These are phyloP conservation scores for Lanistes nyassanus DNA, from an alignment of 1,140 invertebrate genomes.

Conservation along the genomic window DNA sequence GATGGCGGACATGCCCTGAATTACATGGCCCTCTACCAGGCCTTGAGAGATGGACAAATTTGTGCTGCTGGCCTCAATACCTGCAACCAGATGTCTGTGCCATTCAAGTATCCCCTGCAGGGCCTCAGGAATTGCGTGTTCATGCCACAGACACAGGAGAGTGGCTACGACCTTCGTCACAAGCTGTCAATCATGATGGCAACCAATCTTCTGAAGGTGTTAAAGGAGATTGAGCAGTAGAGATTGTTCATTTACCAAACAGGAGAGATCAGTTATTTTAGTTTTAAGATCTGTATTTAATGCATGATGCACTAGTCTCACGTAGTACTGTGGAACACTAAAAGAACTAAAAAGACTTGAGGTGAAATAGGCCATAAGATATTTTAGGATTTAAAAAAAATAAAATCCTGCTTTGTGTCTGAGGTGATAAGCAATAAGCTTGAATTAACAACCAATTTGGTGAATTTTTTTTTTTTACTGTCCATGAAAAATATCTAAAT, in stretches of 20 bases:
- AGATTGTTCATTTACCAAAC: neutral
- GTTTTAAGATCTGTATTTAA: neutral
- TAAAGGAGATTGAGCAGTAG: conserved; percentile 19
- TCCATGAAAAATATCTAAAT: too few species aligned
- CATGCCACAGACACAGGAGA: conserved; percentile 41
- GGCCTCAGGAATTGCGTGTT: conserved; percentile 48
- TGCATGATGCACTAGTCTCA: neutral
- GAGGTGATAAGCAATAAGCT: too few species aligned
- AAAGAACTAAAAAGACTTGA: neutral
- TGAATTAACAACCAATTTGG: too few species aligned
- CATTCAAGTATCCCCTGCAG: conserved; percentile 38
- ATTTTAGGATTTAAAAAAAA: neutral
- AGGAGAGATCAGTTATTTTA: neutral
- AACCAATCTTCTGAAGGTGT: conserved; percentile 28
- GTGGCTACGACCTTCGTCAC: conserved; percentile 34
- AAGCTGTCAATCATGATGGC: conserved; percentile 28
- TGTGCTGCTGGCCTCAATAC: conserved; percentile 51
- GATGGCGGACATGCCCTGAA: conserved; percentile 54
- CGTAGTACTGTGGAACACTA: neutral
- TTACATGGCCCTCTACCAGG: conserved; percentile 62
- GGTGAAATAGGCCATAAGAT: neutral
- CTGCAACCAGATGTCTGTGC: conserved; percentile 46
- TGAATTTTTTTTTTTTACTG: too few species aligned
- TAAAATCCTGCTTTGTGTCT: too few species aligned
- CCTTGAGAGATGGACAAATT: conserved; percentile 44